Evolutionary conservation across 2,797 vertebrate genomes (phyloP).

Genomic region (Clarias pachynema): DNA sequence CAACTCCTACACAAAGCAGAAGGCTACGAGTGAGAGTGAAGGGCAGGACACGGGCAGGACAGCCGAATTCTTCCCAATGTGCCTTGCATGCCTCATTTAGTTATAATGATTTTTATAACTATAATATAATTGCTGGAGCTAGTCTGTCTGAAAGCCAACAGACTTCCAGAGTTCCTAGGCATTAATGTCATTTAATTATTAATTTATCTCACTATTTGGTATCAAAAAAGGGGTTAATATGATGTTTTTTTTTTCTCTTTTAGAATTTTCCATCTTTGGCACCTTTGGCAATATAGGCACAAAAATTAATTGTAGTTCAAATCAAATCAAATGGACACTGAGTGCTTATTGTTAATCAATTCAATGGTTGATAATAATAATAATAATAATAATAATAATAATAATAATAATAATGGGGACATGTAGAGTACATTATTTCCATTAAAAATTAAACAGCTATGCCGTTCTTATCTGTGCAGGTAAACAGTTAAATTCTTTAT

Average conservation of each 20-base stretch:
- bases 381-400: background rate
- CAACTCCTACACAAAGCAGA: constrained; percentile 39
- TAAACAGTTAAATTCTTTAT: background rate
- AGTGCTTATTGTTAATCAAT: background rate
- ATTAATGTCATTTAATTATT: background rate
- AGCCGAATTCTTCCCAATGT: background rate
- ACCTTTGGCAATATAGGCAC: background rate
- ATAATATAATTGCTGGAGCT: background rate
- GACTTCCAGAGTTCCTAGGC: background rate
- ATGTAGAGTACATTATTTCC: background rate
- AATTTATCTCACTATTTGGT: background rate
- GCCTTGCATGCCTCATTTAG: background rate
- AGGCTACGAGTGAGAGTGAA: constrained; percentile 48
- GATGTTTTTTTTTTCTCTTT: background rate
- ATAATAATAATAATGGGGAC: background rate
- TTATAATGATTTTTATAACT: background rate
- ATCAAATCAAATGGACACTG: background rate
- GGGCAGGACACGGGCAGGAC: background rate
- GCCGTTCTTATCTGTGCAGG: background rate
- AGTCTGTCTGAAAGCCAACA: background rate
- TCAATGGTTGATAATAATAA: background rate
- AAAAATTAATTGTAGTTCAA: background rate
- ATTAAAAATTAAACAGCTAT: background rate
- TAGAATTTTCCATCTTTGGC: background rate
- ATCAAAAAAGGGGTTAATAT: background rate